Conservation (phyloP, 2,113 vertebrate genomes). For the Limnothrissa miodon region DNA sequence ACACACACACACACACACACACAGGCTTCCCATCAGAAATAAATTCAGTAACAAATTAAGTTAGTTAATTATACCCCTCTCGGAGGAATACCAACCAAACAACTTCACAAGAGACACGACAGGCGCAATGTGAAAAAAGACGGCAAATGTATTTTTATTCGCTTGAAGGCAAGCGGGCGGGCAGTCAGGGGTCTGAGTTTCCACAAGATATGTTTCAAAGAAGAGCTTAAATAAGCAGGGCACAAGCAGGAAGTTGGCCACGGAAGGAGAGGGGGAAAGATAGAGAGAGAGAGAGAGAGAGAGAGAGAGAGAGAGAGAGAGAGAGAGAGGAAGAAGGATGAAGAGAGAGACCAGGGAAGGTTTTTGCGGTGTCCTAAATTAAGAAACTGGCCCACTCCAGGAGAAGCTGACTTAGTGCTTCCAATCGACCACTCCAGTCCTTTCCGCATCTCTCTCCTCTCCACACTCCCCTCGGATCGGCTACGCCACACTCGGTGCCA, state of each 20-base stretch:
- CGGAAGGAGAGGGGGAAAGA: background rate
- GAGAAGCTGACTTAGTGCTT: slow-evolving; percentile 6
- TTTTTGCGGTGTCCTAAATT: background rate
- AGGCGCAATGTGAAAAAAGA: slow-evolving; percentile 20
- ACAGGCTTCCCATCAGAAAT: background rate
- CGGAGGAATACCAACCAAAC: slow-evolving; percentile 32
- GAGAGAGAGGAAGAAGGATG: background rate
- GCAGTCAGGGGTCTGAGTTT: background rate
- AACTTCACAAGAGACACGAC: slow-evolving; percentile 20
- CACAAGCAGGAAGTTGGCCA: background rate
- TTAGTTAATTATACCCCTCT: slow-evolving; percentile 42
- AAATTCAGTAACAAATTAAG: slow-evolving; percentile 42
- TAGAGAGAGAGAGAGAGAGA: no score
- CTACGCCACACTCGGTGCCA: background rate
- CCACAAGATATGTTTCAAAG: slow-evolving; percentile 31
- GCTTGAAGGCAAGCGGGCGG: background rate
- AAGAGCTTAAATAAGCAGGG: slow-evolving; percentile 20
- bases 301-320: background rate
- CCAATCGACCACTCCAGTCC: background rate
- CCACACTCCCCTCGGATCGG: no score
- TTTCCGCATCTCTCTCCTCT: no score
- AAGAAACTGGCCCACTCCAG: background rate
- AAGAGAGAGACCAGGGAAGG: background rate
- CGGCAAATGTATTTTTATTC: slow-evolving; percentile 19
- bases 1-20: background rate